Percentiles rank a stretch among this genome's conserved stretches.
These are phyloP conservation scores for Talpa occidentalis DNA, from an alignment of 2,113 vertebrate genomes.

Conservation along the genomic window DNA sequence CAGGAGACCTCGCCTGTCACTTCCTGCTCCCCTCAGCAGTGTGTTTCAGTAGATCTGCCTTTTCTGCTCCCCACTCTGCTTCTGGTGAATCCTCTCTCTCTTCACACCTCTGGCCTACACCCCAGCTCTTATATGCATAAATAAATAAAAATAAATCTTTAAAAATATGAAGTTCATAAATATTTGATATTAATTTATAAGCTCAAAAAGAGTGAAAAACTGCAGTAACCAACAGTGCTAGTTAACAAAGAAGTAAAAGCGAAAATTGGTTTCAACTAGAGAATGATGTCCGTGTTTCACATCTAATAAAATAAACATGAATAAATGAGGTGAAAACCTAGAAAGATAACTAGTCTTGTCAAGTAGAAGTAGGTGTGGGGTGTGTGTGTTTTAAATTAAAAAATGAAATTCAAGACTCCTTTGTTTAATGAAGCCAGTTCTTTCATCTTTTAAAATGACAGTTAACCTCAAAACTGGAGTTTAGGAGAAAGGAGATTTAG, in stretches of 20 bases:
- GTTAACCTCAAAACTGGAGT: slow-evolving; percentile 65
- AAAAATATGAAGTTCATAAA: slow-evolving; percentile 4
- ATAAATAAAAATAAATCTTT: too few species aligned
- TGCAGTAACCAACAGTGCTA: not conserved
- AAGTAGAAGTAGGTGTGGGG: slow-evolving; percentile 52
- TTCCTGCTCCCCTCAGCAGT: too few species aligned
- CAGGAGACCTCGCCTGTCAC: too few species aligned
- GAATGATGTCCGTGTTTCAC: slow-evolving; percentile 16
- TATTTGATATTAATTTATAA: slow-evolving; percentile 40
- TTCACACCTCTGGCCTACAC: too few species aligned
- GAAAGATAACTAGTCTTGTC: slow-evolving; percentile 62
- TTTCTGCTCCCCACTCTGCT: too few species aligned
- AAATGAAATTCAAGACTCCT: slow-evolving; percentile 70
- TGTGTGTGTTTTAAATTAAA: slow-evolving; percentile 68
- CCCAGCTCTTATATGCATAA: too few species aligned
- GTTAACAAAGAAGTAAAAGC: not conserved
- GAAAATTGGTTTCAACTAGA: slow-evolving; percentile 17
- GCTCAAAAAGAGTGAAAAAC: slow-evolving; percentile 23
- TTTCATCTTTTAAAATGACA: slow-evolving; percentile 81
- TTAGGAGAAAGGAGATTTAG: slow-evolving; percentile 55
- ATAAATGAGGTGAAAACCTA: slow-evolving; percentile 64
- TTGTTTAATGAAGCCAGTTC: slow-evolving; percentile 73
- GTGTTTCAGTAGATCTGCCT: too few species aligned
- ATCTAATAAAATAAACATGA: slow-evolving; percentile 52
- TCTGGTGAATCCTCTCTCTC: too few species aligned